Evolutionary conservation across 2,888 invertebrate species (phyloP).

Genomic region (Diplolepis rosae): DNA sequence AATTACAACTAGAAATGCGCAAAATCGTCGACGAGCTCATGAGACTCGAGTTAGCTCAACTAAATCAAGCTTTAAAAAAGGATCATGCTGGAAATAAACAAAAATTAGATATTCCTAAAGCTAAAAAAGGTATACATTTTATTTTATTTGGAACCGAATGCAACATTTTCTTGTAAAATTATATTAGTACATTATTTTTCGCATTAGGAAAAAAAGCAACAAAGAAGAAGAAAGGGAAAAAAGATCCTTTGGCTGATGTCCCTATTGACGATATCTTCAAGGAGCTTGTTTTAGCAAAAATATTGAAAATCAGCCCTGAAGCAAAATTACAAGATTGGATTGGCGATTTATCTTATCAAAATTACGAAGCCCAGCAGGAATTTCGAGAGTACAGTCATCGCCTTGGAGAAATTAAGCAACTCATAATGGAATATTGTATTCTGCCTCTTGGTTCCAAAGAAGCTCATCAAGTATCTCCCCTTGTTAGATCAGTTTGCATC

Average conservation of each 20-base stretch:
- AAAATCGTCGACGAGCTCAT: constrained; percentile 82
- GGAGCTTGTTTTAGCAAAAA: constrained; percentile 81
- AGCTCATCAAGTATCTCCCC: constrained; percentile 61
- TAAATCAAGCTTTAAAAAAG: constrained; percentile 76
- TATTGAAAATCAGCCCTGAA: constrained; percentile 80
- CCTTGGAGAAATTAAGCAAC: constrained; percentile 78
- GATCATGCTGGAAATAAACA: constrained; percentile 65
- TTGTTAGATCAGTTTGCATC: constrained; percentile 76
- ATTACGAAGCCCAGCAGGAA: constrained; percentile 75
- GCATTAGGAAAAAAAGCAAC: constrained; percentile 27
- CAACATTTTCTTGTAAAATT: too few species aligned
- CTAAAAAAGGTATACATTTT: constrained; percentile 43
- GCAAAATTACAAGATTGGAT: constrained; percentile 79
- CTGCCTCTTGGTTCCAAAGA: constrained; percentile 75
- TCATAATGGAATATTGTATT: constrained; percentile 78
- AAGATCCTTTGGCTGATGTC: constrained; percentile 79
- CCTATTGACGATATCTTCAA: constrained; percentile 82
- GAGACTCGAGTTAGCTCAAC: constrained; percentile 76
- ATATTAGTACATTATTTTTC: background rate
- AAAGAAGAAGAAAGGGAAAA: constrained; percentile 72
- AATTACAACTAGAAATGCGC: constrained; percentile 81
- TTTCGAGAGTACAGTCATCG: constrained; percentile 75
- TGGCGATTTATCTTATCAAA: constrained; percentile 82
- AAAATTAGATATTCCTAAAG: constrained; percentile 46
- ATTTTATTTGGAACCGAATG: too few species aligned